These are phyloP conservation scores for Aselliscus stoliczkanus DNA, from an alignment of 2,797 vertebrate species.

Conservation along the genomic window DNA sequence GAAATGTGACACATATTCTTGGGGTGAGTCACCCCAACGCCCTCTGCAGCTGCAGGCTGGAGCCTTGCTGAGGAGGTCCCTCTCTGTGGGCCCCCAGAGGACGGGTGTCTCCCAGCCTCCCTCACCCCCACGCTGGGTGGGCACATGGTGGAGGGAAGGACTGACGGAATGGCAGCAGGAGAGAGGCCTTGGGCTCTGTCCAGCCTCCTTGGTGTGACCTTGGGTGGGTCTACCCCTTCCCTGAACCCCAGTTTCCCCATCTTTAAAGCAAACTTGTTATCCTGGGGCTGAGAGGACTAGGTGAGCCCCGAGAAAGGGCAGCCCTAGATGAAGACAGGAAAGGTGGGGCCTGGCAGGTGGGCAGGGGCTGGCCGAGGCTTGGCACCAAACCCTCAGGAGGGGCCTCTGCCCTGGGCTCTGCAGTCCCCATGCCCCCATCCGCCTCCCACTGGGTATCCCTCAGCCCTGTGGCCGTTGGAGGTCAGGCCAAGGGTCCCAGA, in stretches of 20 bases:
- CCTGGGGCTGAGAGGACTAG: background rate
- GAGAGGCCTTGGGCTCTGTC: background rate
- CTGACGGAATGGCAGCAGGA: fast-evolving
- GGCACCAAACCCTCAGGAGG: background rate
- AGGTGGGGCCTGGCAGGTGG: background rate
- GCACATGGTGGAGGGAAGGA: background rate
- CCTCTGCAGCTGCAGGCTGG: background rate
- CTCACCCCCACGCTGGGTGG: fast-evolving
- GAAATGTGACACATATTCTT: fast-evolving
- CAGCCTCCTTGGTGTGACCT: background rate
- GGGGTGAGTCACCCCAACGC: fast-evolving
- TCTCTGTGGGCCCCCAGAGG: background rate
- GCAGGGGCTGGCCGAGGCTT: background rate
- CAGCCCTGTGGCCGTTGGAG: background rate
- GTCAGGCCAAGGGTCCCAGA: background rate
- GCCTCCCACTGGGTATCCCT: background rate
- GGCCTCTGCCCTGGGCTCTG: background rate
- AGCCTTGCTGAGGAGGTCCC: background rate
- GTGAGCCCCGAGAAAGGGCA: background rate
- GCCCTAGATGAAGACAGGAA: background rate
- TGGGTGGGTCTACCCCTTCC: too few relatives aligned
- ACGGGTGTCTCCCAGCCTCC: background rate
- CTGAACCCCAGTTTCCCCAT: background rate
- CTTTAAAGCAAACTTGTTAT: background rate
- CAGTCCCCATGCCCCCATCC: background rate